These are phyloP conservation scores for Corythaeola cristata DNA, from an alignment of 2,113 vertebrate genomes.

Conservation along the genomic window DNA sequence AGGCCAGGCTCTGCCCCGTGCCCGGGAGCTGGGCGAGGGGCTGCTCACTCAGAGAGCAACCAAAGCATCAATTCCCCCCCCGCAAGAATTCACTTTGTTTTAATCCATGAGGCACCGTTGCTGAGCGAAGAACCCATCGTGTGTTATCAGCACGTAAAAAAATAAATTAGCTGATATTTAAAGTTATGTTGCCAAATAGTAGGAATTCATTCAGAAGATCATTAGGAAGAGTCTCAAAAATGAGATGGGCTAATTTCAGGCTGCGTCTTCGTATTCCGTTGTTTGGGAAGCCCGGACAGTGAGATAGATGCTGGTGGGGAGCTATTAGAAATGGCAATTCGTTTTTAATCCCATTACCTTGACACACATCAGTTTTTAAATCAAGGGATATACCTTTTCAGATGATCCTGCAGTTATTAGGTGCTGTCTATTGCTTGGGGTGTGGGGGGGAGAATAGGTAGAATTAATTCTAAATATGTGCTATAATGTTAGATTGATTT, in stretches of 20 bases:
- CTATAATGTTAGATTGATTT: slow-evolving; percentile 1
- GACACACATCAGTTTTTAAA: slow-evolving; percentile 18
- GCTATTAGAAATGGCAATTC: neutral
- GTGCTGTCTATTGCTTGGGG: neutral
- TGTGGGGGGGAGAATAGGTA: neutral
- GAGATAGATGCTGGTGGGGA: slow-evolving; percentile 29
- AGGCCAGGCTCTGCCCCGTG: rapidly evolving
- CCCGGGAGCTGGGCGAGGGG: neutral
- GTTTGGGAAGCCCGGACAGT: slow-evolving; percentile 29
- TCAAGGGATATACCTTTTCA: neutral
- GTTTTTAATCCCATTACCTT: slow-evolving; percentile 2
- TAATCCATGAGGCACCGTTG: neutral
- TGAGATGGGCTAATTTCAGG: slow-evolving; percentile 1
- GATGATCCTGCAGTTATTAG: slow-evolving; percentile 4
- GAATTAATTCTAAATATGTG: neutral
- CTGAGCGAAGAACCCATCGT: neutral
- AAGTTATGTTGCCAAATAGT: neutral
- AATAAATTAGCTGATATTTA: neutral
- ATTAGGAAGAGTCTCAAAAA: slow-evolving; percentile 1
- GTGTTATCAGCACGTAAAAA: neutral
- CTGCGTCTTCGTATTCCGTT: neutral
- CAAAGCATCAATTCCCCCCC: rapidly evolving
- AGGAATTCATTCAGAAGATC: neutral
- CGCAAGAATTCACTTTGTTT: neutral
- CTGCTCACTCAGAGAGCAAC: neutral